phyloP scores from a whole-genome alignment of 2,797 vertebrate species.

The Tenualosa ilisha region DNA sequence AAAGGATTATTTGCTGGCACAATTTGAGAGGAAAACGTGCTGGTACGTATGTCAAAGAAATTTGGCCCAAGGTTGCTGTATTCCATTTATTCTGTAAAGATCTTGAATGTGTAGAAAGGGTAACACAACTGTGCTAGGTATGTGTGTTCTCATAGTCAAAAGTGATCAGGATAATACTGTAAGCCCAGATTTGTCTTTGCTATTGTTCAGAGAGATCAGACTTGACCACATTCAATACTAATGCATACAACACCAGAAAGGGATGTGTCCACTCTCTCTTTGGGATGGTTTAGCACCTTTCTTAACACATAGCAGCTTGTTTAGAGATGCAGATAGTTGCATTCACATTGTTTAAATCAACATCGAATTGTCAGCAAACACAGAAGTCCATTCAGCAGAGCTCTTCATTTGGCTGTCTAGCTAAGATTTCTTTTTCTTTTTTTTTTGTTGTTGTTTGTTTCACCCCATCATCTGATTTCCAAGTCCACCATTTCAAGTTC shows the following conservation, averaged over 20 bases:
- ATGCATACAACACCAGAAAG: slow-evolving; percentile 80
- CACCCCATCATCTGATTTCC: slow-evolving; percentile 13
- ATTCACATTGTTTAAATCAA: slow-evolving; percentile 69
- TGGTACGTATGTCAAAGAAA: slow-evolving; percentile 33
- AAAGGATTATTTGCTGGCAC: not conserved
- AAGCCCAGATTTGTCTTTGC: slow-evolving; percentile 72
- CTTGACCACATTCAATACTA: slow-evolving; percentile 79
- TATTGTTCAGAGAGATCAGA: slow-evolving; percentile 74
- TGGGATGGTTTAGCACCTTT: slow-evolving; percentile 80
- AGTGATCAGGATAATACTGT: slow-evolving; percentile 76
- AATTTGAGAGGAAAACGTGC: not conserved
- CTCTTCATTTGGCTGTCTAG: slow-evolving; percentile 78
- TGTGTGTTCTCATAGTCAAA: slow-evolving; percentile 69
- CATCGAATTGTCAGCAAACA: slow-evolving; percentile 69
- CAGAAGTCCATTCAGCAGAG: slow-evolving; percentile 69
- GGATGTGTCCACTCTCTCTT: slow-evolving; percentile 77
- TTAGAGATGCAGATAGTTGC: slow-evolving; percentile 78
- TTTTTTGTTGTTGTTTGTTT: slow-evolving; percentile 24
- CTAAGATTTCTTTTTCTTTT: slow-evolving; percentile 47
- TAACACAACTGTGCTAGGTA: slow-evolving; percentile 74
- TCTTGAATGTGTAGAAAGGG: slow-evolving; percentile 82
- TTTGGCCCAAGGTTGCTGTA: slow-evolving; percentile 62
- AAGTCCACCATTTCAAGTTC: slow-evolving; percentile 21
- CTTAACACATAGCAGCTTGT: slow-evolving; percentile 78
- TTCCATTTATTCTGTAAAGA: slow-evolving; percentile 83